Conservation (phyloP, 2,113 vertebrate genomes). For the Tragulus kanchil region DNA sequence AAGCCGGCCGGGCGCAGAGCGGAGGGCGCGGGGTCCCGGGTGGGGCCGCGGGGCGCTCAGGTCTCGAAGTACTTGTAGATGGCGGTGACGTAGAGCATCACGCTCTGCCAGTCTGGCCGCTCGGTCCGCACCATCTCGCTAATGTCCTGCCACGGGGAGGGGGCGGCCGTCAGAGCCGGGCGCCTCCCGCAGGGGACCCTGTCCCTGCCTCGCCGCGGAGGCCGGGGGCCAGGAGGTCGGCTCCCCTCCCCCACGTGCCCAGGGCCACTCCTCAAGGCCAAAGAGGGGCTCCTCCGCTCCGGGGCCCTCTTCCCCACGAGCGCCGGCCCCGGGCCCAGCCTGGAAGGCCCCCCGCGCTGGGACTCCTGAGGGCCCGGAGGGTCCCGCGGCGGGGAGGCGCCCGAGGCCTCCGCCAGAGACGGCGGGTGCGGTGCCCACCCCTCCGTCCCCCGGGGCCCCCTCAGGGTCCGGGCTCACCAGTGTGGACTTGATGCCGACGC, state of each 20-base stretch:
- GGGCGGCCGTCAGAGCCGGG: not conserved
- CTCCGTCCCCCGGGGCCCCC: too few relatives aligned
- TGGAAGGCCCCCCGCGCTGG: not conserved
- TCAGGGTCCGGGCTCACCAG: constrained; percentile 91
- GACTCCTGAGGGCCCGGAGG: not conserved
- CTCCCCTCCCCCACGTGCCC: not conserved
- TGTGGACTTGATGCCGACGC: constrained; percentile 98
- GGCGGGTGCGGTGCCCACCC: too few relatives aligned
- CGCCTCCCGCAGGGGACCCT: rapidly evolving
- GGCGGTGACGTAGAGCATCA: constrained; percentile 98
- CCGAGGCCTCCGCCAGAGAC: not conserved
- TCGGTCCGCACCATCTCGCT: constrained; percentile 98
- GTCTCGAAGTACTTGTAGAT: constrained; percentile 99
- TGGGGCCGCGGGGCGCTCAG: constrained; percentile 84
- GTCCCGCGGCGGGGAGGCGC: not conserved
- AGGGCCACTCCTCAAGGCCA: not conserved
- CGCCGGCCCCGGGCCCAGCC: not conserved
- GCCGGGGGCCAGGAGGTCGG: not conserved
- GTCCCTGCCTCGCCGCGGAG: too few relatives aligned
- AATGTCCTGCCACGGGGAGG: constrained; percentile 91
- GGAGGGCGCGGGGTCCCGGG: not conserved
- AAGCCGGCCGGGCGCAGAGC: constrained; percentile 79
- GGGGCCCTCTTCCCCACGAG: too few relatives aligned
- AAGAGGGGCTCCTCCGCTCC: not conserved
- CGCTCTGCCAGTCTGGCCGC: constrained; percentile 97